These are phyloP conservation scores for Hypolimnas misippus DNA, from an alignment of 2,888 invertebrate species.

Conservation along the genomic window DNA sequence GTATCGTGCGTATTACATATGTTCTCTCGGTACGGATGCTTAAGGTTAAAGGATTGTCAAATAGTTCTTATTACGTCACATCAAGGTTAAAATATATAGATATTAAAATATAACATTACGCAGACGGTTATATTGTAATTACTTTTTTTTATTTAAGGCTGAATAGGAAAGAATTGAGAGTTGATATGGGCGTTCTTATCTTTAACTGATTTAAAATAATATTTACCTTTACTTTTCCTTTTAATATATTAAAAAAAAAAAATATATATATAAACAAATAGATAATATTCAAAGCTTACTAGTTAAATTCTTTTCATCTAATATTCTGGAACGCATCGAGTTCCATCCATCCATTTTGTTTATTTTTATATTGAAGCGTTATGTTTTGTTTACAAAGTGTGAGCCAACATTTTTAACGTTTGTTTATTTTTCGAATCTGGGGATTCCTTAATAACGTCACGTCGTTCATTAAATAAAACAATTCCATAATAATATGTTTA, in stretches of 20 bases:
- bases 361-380: neutral
- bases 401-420: constrained; percentile 1
- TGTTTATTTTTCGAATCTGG: neutral
- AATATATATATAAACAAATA: neutral
- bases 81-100: neutral
- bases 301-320: neutral
- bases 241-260: too few relatives aligned
- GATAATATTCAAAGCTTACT: neutral
- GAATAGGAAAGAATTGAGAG: too few relatives aligned
- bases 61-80: neutral
- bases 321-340: neutral
- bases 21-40: constrained; percentile 29
- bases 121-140: too few relatives aligned
- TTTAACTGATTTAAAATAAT: too few relatives aligned
- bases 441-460: neutral
- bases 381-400: constrained; percentile 4
- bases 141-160: too few relatives aligned
- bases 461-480: constrained; percentile 6
- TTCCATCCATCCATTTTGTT: neutral
- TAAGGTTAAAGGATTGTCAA: constrained; percentile 29
- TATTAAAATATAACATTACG: too few relatives aligned
- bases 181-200: too few relatives aligned
- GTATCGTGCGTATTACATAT: constrained; percentile 12
- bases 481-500: neutral
- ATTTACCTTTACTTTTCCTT: too few relatives aligned